Conservation (phyloP, 2,888 invertebrate genomes). For the Drepana falcataria region DNA sequence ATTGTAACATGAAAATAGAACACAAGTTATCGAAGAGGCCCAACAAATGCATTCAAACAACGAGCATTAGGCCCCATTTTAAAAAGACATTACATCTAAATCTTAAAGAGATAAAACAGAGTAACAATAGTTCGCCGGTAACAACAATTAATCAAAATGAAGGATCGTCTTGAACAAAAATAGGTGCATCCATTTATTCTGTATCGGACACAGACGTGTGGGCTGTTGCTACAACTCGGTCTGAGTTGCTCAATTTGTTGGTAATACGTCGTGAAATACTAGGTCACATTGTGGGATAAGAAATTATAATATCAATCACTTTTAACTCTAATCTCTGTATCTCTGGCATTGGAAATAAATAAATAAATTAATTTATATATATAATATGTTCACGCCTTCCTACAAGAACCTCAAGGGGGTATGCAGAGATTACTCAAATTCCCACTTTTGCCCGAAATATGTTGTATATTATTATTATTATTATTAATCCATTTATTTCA, state of each 20-base stretch:
- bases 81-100: slow-evolving; percentile 66
- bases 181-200: slow-evolving; percentile 65
- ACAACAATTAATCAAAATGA: slow-evolving; percentile 68
- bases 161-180: slow-evolving; percentile 55
- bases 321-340: too few relatives aligned
- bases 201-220: slow-evolving; percentile 42
- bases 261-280: too few relatives aligned
- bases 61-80: slow-evolving; percentile 34
- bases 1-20: neutral
- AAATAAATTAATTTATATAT: too few relatives aligned
- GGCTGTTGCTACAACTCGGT: slow-evolving; percentile 18
- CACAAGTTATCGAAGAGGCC: slow-evolving; percentile 3
- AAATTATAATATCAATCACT: too few relatives aligned
- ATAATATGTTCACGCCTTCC: too few relatives aligned
- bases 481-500: too few relatives aligned
- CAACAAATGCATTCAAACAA: slow-evolving; percentile 10
- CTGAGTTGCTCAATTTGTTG: neutral
- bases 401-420: too few relatives aligned
- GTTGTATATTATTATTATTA: too few relatives aligned
- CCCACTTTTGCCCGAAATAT: too few relatives aligned
- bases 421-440: too few relatives aligned
- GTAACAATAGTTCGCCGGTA: slow-evolving; percentile 42
- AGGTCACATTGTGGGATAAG: too few relatives aligned
- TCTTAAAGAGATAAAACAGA: slow-evolving; percentile 50
- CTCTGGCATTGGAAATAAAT: too few relatives aligned